Percentiles rank a stretch among this genome's conserved stretches.
Conservation (phyloP, 2,888 invertebrate genomes). For the Adelognathus sp. region DNA sequence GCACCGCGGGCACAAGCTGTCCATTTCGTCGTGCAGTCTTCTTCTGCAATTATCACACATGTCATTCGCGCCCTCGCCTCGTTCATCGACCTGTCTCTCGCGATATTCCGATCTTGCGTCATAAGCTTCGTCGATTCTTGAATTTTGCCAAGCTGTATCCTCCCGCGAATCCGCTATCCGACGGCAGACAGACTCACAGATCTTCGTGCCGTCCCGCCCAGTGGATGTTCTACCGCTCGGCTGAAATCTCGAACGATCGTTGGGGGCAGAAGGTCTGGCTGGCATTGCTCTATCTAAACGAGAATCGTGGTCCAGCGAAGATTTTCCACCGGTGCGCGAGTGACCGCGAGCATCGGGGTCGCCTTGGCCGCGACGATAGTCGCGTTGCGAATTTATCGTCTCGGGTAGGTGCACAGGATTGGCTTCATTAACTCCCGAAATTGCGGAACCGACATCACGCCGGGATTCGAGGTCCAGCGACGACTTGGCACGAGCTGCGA, state of each 20-base stretch:
- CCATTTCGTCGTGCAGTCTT: neutral
- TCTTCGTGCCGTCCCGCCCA: neutral
- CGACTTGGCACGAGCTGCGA: neutral
- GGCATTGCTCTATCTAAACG: neutral
- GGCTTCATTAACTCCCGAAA: neutral
- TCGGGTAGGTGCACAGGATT: neutral
- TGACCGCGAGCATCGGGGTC: neutral
- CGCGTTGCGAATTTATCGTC: neutral
- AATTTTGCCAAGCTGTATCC: neutral
- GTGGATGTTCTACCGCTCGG: neutral
- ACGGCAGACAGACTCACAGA: slow-evolving; percentile 3
- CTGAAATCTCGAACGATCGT: neutral
- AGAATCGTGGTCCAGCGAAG: slow-evolving; percentile 3
- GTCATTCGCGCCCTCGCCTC: neutral
- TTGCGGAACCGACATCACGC: neutral
- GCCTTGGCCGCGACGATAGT: neutral
- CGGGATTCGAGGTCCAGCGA: neutral
- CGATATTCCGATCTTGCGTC: neutral
- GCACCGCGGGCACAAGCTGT: neutral
- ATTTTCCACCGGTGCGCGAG: neutral
- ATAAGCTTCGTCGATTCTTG: neutral
- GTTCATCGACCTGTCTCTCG: neutral
- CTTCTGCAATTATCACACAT: slow-evolving; percentile 1
- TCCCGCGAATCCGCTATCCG: neutral
- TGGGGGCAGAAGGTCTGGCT: neutral